Percentiles rank a stretch among this genome's conserved stretches.
Conservation (phyloP, 2,888 invertebrate species). For the Apodemia mormo region DNA sequence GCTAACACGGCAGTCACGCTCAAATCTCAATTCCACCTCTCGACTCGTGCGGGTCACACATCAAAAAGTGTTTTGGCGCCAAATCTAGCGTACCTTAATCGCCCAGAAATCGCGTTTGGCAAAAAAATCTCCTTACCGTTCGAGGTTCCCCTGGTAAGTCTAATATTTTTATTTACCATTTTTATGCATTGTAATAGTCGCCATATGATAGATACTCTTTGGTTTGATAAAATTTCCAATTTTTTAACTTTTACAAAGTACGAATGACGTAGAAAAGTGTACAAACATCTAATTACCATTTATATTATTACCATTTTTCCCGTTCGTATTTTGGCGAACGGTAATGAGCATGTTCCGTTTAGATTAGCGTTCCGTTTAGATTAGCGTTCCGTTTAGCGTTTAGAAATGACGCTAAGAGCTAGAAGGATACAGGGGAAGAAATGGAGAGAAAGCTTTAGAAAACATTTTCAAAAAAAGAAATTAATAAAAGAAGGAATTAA, state of each 20-base stretch:
- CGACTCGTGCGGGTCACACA: neutral
- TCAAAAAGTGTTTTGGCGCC: neutral
- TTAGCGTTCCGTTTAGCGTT: too few species aligned
- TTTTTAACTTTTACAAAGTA: neutral
- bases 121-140: constrained; percentile 10
- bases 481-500: neutral
- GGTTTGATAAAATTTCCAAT: neutral
- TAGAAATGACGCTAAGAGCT: constrained; percentile 21
- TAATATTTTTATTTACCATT: neutral
- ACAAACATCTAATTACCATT: neutral
- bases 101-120: neutral
- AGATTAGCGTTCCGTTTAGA: too few species aligned
- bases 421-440: constrained; percentile 19
- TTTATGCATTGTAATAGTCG: neutral
- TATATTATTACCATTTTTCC: neutral
- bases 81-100: neutral
- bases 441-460: constrained; percentile 22
- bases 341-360: neutral
- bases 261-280: neutral
- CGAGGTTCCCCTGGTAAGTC: neutral
- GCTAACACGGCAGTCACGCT: neutral
- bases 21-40: neutral
- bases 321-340: too few species aligned
- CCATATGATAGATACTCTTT: neutral
- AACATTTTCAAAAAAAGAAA: constrained; percentile 20